Evolutionary conservation across 2,888 invertebrate species (phyloP).

Genomic region (Erebia epiphron): DNA sequence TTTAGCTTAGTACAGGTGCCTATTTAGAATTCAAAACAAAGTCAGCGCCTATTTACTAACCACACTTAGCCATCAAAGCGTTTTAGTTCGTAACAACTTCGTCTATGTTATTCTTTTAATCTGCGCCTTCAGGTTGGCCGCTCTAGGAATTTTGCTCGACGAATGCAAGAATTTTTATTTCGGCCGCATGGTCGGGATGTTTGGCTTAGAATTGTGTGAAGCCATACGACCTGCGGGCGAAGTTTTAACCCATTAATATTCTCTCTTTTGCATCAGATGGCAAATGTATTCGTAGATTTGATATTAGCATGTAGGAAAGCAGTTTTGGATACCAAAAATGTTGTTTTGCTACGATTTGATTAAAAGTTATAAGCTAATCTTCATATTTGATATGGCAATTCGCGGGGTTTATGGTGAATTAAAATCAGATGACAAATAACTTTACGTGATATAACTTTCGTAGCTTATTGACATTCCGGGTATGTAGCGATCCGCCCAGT

Average conservation of each 20-base stretch:
- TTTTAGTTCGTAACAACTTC: too few species aligned
- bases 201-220: slow-evolving; percentile 13
- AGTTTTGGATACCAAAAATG: not conserved
- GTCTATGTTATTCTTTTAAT: not conserved
- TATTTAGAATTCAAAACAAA: too few species aligned
- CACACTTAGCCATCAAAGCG: too few species aligned
- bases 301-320: not conserved
- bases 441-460: too few species aligned
- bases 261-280: slow-evolving; percentile 10
- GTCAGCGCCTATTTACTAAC: too few species aligned
- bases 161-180: slow-evolving; percentile 18
- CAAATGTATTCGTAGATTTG: not conserved
- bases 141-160: slow-evolving; percentile 11
- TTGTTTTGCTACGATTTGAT: not conserved
- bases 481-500: too few species aligned
- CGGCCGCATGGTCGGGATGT: slow-evolving; percentile 15
- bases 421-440: too few species aligned
- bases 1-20: too few species aligned
- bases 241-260: slow-evolving; percentile 12
- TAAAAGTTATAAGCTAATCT: not conserved
- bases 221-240: not conserved
- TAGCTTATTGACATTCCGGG: too few species aligned
- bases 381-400: not conserved
- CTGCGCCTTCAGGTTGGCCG: slow-evolving; percentile 1
- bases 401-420: too few species aligned